Base-by-base conservation (phyloP, 2,113 vertebrate species). In the Tetrax tetrax region DNA sequence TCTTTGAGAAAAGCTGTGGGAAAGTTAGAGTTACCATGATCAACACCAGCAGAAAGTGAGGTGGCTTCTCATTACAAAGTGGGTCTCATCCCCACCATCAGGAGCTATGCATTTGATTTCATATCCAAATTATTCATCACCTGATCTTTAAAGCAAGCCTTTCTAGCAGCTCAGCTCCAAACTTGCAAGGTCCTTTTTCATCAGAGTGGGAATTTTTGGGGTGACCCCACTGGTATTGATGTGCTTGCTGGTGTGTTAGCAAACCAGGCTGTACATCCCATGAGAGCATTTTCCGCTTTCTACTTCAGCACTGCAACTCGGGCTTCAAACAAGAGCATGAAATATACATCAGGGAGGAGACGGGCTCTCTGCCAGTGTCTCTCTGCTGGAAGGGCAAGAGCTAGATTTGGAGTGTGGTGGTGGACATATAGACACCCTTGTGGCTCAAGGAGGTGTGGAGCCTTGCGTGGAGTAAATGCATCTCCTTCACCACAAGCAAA, bases 351-450 rank as follows among this genome's bases (percentile, higher is more conserved):
- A 41, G 29, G 23, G 21, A 57, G 21, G 11, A 27, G 20, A 31
- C 6, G 3, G 33, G 54, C 50, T 75, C 8, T 37, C 41, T 77
- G 54, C 38, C 3, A 6, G 31, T 0, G 0, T 18, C 10, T 10
- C 23, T 63, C 54, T 65, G 45, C 23, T 37, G 17, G 43, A 57
- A 61, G 15, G 23, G 28, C 22, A 56, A 12, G 64, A 77, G 14
- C 5, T 41, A 12, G 41, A 4, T 63, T 54, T 25, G 22, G 61
- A 79, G 47, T 1, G 0, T 48, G 41, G 41, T 1, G 5, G 24
- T 28, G 24, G 37, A 59, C 23, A 21, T 8, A 20, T 0, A 3
- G 47, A 61, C 43, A 15, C 19, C 2, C 0, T 7, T 1, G 1
- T 1, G 3, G 35, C 20, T 47, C 3, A 47, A 28, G 47, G 17